Percentiles rank a stretch among this genome's conserved stretches.
phyloP scores from a whole-genome alignment of 2,888 invertebrate genomes.

The Rhynchonema sp. region DNA sequence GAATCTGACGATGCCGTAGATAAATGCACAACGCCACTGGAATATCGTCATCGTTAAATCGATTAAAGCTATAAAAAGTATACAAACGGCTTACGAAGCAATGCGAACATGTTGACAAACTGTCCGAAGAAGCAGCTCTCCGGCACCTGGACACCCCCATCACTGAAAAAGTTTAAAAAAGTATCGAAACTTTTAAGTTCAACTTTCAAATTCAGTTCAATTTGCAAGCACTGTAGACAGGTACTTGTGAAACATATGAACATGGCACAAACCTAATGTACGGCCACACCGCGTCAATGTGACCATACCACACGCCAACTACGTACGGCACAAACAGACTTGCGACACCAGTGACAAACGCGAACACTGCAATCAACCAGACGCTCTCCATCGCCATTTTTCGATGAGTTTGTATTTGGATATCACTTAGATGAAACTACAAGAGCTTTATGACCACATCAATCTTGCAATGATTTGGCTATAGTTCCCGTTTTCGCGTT shows the following conservation, averaged over 20 bases:
- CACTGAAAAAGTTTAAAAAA: conserved; percentile 28
- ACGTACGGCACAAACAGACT: conserved; percentile 32
- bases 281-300: conserved; percentile 47
- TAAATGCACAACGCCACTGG: conserved; percentile 48
- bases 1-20: conserved; percentile 47
- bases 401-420: too few relatives aligned
- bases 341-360: neutral
- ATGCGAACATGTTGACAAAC: conserved; percentile 48
- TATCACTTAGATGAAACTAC: too few relatives aligned
- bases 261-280: conserved; percentile 56
- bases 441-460: too few relatives aligned
- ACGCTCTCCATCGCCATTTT: neutral
- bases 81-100: conserved; percentile 33
- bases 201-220: too few relatives aligned
- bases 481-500: too few relatives aligned
- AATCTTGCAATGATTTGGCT: too few relatives aligned
- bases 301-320: conserved; percentile 43
- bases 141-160: conserved; percentile 48
- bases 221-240: too few relatives aligned
- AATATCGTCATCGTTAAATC: too few relatives aligned
- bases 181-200: too few relatives aligned
- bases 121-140: conserved; percentile 61
- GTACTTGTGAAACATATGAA: too few relatives aligned
- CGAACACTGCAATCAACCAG: neutral
- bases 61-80: too few relatives aligned